Percentiles rank a stretch among this genome's conserved stretches.
Conservation (phyloP, 2,888 invertebrate genomes). For the Elmis aenea region DNA sequence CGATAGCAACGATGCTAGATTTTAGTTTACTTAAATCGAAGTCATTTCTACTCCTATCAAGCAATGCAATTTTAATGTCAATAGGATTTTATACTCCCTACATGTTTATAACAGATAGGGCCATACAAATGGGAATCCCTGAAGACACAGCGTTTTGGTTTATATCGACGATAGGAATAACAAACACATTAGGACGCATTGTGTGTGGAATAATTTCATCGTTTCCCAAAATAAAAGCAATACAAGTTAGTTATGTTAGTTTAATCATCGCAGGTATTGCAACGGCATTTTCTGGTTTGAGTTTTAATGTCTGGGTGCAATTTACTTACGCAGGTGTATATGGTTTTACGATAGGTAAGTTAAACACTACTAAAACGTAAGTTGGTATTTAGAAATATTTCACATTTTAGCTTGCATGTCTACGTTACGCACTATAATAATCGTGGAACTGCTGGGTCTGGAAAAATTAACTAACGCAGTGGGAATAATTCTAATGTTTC, state of each 20-base stretch:
- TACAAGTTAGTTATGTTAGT: slow-evolving; percentile 18
- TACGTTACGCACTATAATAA: slow-evolving; percentile 79
- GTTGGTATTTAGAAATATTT: not conserved
- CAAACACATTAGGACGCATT: slow-evolving; percentile 84
- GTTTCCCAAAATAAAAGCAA: slow-evolving; percentile 19
- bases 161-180: slow-evolving; percentile 77
- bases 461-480: slow-evolving; percentile 26
- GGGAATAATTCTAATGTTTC: slow-evolving; percentile 25
- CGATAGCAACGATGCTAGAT: slow-evolving; percentile 77
- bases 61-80: slow-evolving; percentile 86
- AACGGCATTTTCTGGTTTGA: slow-evolving; percentile 68
- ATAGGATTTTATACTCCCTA: slow-evolving; percentile 91
- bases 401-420: slow-evolving; percentile 74
- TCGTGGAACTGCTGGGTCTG: slow-evolving; percentile 25
- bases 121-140: slow-evolving; percentile 50
- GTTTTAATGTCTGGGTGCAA: slow-evolving; percentile 56
- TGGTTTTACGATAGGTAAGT: slow-evolving; percentile 80
- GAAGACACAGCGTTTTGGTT: slow-evolving; percentile 56
- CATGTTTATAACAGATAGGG: slow-evolving; percentile 64
- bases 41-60: slow-evolving; percentile 75
- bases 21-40: slow-evolving; percentile 73
- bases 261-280: slow-evolving; percentile 58
- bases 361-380: slow-evolving; percentile 9
- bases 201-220: slow-evolving; percentile 62
- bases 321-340: slow-evolving; percentile 73